Base-by-base conservation (phyloP, 2,113 vertebrate genomes). In the Eidolon helvum region DNA sequence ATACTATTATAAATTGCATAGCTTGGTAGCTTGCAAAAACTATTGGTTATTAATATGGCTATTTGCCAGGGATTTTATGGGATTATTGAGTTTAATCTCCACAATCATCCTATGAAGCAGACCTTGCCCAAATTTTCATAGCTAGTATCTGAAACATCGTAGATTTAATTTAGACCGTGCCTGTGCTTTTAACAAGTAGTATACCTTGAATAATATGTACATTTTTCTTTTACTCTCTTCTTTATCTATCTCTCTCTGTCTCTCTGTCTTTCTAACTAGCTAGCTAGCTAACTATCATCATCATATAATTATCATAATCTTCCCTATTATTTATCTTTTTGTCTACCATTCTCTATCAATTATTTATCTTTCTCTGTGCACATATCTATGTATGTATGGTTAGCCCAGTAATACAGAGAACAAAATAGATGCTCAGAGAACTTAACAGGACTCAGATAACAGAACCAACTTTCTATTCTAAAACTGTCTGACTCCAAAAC, bases 401-500 rank as follows among this genome's bases (percentile, higher is more conserved):
- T 80, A 71, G 19, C 38, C 38, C 24, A 65, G 6, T 30, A 43
- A 74, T n/a, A 22, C 43, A 24, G 87, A 97, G 35, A 75, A 61
- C 19, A 53, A 79, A 95, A 66, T 16, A 26, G 26, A 72, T 71
- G 26, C 28, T 75, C 18, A 53, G 24, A 91, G 45, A 69, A 63
- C n/a, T 40, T 38, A 65, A 59, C 22, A 87, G 87, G 91, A 2
- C 24, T 57, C n/a, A 82, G 28, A 59, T 57, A 90, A 61, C 9
- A 96, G 10, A 77, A 43, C 40, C 83, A 33, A 40, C 59, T 95
- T 96, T 77, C 78, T 68, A 61, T 50, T 69, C 57, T 48, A 74
- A 68, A 94, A 80, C 26, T 53, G 4, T 85, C n/a, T 85, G 33
- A 85, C n/a, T 95, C 55, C 18, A 40, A 90, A 96, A 87, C n/a